Evolutionary conservation across 2,797 vertebrate genomes (phyloP).

Genomic region (Sciaenops ocellatus): DNA sequence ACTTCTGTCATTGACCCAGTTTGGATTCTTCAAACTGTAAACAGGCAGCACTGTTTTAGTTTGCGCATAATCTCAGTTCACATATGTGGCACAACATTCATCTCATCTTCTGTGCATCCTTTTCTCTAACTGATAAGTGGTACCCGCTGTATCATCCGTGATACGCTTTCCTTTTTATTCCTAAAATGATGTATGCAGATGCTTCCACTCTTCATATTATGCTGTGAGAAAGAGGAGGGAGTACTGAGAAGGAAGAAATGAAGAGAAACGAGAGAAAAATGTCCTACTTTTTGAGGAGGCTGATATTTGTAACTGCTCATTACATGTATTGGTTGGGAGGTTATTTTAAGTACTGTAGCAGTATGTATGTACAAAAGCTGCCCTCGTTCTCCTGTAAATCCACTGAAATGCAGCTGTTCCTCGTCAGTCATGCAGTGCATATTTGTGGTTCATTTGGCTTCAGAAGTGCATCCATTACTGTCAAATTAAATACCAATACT

Average conservation of each 20-base stretch:
- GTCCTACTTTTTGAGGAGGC: constrained; percentile 54
- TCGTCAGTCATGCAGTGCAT: neutral
- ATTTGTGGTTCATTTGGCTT: constrained; percentile 22
- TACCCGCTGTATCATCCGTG: constrained; percentile 18
- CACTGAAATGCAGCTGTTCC: constrained; percentile 22
- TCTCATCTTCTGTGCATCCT: constrained; percentile 10
- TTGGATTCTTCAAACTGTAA: constrained; percentile 6
- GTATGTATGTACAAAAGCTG: constrained; percentile 22
- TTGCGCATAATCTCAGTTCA: constrained; percentile 4
- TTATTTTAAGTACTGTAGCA: constrained; percentile 56
- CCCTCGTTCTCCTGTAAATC: constrained; percentile 28
- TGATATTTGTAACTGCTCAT: constrained; percentile 61
- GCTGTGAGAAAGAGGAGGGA: constrained; percentile 4
- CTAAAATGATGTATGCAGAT: constrained; percentile 14
- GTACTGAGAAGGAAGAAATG: constrained; percentile 24
- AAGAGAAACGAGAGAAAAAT: constrained; percentile 26
- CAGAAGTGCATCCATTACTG: neutral
- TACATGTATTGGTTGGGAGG: constrained; percentile 37
- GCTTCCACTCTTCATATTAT: constrained; percentile 28
- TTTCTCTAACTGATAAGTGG: neutral
- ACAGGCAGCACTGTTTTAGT: neutral
- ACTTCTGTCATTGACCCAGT: constrained; percentile 21
- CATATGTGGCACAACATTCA: neutral
- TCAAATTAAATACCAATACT: constrained; percentile 17
- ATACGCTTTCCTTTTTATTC: constrained; percentile 1